Evolutionary conservation across 2,797 vertebrate species (phyloP).

Genomic region (Leptoclinus maculatus): DNA sequence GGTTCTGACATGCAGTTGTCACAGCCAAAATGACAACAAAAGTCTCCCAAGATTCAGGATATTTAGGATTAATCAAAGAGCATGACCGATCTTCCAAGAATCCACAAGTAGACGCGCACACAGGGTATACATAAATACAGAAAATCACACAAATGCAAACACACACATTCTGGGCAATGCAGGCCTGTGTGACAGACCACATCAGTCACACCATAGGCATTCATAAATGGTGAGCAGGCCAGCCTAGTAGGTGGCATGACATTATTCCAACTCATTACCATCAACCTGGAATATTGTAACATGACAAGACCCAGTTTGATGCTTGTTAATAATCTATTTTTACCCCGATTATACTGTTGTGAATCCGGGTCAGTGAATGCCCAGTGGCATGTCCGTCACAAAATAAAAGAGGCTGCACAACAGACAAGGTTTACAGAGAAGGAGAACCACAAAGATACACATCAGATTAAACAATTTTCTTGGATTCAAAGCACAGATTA

Average conservation of each 20-base stretch:
- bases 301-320: slow-evolving; percentile 58
- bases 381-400: slow-evolving; percentile 44
- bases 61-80: slow-evolving; percentile 49
- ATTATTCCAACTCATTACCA: slow-evolving; percentile 69
- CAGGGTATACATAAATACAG: slow-evolving; percentile 45
- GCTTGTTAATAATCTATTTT: slow-evolving; percentile 69
- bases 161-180: slow-evolving; percentile 6
- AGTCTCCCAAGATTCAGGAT: slow-evolving; percentile 40
- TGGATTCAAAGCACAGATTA: neutral
- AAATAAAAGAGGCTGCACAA: slow-evolving; percentile 28
- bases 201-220: slow-evolving; percentile 60
- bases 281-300: slow-evolving; percentile 60
- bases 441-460: neutral
- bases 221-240: slow-evolving; percentile 60
- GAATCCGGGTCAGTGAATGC: slow-evolving; percentile 47
- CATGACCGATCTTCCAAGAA: slow-evolving; percentile 22
- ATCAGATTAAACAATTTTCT: neutral
- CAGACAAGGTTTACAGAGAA: slow-evolving; percentile 1
- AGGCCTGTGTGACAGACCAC: slow-evolving; percentile 46
- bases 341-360: slow-evolving; percentile 28
- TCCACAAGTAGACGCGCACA: neutral
- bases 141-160: slow-evolving; percentile 32
- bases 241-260: slow-evolving; percentile 62
- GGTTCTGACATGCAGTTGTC: slow-evolving; percentile 58
- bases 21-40: slow-evolving; percentile 42